Evolutionary conservation across 1,140 invertebrate species (phyloP).

Genomic region (Trichonephila clavata): DNA sequence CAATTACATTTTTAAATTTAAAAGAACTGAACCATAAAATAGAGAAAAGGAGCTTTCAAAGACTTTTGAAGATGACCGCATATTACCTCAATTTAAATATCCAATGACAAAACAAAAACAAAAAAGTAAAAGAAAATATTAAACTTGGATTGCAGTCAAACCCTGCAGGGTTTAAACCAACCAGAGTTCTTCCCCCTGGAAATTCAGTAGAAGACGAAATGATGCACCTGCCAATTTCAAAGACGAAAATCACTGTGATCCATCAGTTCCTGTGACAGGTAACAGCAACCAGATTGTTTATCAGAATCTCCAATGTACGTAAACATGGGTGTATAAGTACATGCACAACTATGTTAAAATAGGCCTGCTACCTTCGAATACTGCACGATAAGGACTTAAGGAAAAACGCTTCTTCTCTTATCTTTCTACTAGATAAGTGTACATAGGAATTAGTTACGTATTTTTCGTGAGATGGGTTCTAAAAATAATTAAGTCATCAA

Average conservation of each 20-base stretch:
- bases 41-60: neutral
- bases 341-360: neutral
- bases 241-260: constrained; percentile 63
- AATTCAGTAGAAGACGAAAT: neutral
- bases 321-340: constrained; percentile 9
- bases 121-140: no score
- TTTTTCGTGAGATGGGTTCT: neutral
- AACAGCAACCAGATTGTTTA: constrained; percentile 60
- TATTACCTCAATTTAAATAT: constrained; percentile 12
- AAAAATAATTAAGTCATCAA: neutral
- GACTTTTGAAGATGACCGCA: neutral
- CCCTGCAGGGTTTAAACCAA: neutral
- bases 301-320: constrained; percentile 6
- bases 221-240: constrained; percentile 46
- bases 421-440: constrained; percentile 15
- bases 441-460: neutral
- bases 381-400: neutral
- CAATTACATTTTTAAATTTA: neutral
- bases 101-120: neutral
- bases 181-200: neutral
- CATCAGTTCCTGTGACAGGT: constrained; percentile 47
- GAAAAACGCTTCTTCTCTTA: neutral
- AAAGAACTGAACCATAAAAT: neutral
- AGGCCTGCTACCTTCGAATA: neutral
- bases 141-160: neutral